A percentile compares a stretch with the other conserved stretches of the same genome.
phyloP scores from a whole-genome alignment of 2,113 vertebrate genomes.

The Benitochromis conjunctus region DNA sequence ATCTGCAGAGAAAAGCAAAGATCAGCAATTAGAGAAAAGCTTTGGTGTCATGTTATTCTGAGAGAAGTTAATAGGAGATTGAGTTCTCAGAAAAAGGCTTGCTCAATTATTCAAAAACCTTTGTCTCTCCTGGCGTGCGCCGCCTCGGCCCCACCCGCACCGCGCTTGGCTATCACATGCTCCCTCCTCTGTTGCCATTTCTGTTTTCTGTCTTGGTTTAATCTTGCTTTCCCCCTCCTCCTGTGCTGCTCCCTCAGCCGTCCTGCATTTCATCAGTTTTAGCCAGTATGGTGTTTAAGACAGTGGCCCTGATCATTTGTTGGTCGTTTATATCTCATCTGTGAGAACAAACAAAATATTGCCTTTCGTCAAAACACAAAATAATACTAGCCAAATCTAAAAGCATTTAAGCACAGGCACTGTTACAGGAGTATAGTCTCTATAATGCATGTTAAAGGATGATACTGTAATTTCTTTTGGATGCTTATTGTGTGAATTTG shows the following conservation, averaged over 20 bases:
- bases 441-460: not conserved
- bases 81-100: slow-evolving; percentile 17
- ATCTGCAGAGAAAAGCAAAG: slow-evolving; percentile 37
- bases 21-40: slow-evolving; percentile 32
- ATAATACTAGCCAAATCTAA: not conserved
- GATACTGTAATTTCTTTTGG: not conserved
- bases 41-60: slow-evolving; percentile 26
- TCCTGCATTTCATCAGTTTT: not conserved
- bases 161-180: not conserved
- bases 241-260: not conserved
- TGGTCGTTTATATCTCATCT: not conserved
- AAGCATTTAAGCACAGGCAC: not conserved
- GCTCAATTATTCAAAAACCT: slow-evolving; percentile 37
- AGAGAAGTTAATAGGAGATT: slow-evolving; percentile 8
- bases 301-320: not conserved
- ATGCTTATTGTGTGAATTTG: not conserved
- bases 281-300: not conserved
- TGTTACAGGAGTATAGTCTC: not conserved
- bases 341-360: not conserved
- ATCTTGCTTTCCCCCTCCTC: not conserved
- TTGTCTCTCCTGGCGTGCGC: not conserved
- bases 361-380: not conserved
- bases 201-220: not conserved
- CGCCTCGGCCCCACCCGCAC: not conserved
- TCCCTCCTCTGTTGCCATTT: not conserved